Evolutionary conservation across 2,797 vertebrate species (phyloP).

Genomic region (Macroramphosus scolopax): DNA sequence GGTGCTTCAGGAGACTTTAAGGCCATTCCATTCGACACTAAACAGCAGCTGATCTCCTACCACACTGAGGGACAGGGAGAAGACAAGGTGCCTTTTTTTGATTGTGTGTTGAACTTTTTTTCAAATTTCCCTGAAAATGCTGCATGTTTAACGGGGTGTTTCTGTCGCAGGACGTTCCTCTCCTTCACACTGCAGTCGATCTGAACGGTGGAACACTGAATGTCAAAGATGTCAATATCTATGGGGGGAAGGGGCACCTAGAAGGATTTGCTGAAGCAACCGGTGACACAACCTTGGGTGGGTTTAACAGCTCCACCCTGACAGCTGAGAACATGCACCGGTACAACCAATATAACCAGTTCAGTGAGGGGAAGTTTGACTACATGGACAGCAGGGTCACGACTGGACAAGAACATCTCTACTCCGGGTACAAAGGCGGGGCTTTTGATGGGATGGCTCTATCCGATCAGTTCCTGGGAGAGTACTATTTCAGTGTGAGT

Average conservation of each 20-base stretch:
- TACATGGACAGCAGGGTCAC: conserved; percentile 10
- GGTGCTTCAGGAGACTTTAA: conserved; percentile 70
- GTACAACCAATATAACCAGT: conserved; percentile 13
- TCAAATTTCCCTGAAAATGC: not conserved
- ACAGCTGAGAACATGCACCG: conserved; percentile 10
- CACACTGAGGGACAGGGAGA: conserved; percentile 91
- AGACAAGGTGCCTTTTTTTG: conserved; percentile 81
- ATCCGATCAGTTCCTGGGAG: conserved; percentile 55
- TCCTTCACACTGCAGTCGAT: conserved; percentile 33
- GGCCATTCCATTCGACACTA: conserved; percentile 70
- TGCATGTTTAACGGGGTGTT: not conserved
- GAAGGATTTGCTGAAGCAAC: not conserved
- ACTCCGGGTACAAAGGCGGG: conserved; percentile 5
- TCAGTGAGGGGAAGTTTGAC: conserved; percentile 2
- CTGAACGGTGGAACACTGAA: not conserved
- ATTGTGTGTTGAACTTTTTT: not conserved
- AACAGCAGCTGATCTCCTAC: conserved; percentile 83
- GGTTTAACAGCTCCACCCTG: conserved; percentile 3
- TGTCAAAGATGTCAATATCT: not conserved
- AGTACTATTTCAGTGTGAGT: conserved; percentile 74
- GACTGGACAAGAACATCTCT: conserved; percentile 13
- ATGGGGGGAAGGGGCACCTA: accelerated
- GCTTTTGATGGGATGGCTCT: conserved; percentile 67
- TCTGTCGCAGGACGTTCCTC: conserved; percentile 55
- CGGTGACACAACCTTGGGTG: not conserved